Conservation (phyloP, 2,113 vertebrate genomes). For the Aramus guarauna region DNA sequence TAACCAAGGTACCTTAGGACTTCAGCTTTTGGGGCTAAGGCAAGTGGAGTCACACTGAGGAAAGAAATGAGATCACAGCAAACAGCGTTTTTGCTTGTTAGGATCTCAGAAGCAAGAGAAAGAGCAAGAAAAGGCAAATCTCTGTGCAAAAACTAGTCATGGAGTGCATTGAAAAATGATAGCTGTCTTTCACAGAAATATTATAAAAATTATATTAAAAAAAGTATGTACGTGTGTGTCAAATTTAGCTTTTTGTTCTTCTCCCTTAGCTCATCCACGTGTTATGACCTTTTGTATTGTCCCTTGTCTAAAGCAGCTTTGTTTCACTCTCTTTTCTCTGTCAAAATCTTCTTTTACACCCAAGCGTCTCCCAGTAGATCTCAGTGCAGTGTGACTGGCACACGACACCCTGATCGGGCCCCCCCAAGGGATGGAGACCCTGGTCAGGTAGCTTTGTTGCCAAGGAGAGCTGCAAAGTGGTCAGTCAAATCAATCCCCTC, state of each 20-base stretch:
- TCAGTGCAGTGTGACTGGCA: not conserved
- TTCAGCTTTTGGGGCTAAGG: not conserved
- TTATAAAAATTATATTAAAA: not conserved
- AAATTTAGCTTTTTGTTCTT: not conserved
- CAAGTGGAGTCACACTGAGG: not conserved
- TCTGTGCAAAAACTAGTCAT: not conserved
- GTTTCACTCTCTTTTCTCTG: not conserved
- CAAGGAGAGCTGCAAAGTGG: not conserved
- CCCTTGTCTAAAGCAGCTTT: not conserved
- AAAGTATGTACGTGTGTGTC: not conserved
- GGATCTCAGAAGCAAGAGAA: not conserved
- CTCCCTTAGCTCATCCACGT: not conserved
- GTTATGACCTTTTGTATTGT: not conserved
- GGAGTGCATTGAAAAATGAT: not conserved
- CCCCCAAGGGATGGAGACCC: not conserved
- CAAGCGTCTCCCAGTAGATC: not conserved
- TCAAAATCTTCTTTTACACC: not conserved
- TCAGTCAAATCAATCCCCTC: not conserved
- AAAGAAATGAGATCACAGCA: not conserved
- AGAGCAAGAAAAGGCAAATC: not conserved
- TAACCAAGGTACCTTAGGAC: not conserved
- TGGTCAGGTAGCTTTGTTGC: fast-evolving
- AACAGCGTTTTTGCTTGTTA: not conserved
- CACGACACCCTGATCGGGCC: fast-evolving
- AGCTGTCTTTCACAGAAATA: not conserved